These are phyloP conservation scores for Lanistes nyassanus DNA, from an alignment of 1,140 invertebrate species.

Conservation along the genomic window DNA sequence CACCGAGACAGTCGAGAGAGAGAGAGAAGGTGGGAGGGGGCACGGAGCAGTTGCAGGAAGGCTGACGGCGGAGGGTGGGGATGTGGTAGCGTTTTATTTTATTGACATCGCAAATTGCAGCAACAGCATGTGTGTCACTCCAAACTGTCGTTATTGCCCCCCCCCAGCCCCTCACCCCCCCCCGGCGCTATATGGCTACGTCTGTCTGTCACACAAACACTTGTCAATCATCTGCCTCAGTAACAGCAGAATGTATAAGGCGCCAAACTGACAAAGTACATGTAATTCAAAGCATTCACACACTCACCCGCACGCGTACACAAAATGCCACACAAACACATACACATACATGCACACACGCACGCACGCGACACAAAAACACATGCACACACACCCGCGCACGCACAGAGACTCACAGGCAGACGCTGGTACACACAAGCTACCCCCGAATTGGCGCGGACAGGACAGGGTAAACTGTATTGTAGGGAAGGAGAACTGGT, in stretches of 20 bases:
- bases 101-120: background rate
- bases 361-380: background rate
- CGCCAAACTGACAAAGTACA: no score
- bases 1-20: background rate
- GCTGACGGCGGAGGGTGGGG: background rate
- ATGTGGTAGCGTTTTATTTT: background rate
- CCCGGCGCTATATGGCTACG: no score
- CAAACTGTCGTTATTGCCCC: background rate
- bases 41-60: background rate
- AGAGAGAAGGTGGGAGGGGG: background rate
- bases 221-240: background rate
- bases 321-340: slow-evolving; percentile 13
- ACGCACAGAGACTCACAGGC: slow-evolving; percentile 11
- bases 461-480: no score
- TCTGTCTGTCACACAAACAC: background rate
- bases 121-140: background rate
- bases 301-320: slow-evolving; percentile 5
- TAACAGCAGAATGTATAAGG: background rate
- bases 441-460: no score
- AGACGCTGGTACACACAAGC: background rate
- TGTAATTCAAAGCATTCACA: background rate
- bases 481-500: no score
- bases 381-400: slow-evolving; percentile 12
- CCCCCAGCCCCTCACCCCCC: background rate
- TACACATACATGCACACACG: slow-evolving; percentile 15